Base-by-base conservation (phyloP, 2,113 vertebrate species). In the Progne subis region DNA sequence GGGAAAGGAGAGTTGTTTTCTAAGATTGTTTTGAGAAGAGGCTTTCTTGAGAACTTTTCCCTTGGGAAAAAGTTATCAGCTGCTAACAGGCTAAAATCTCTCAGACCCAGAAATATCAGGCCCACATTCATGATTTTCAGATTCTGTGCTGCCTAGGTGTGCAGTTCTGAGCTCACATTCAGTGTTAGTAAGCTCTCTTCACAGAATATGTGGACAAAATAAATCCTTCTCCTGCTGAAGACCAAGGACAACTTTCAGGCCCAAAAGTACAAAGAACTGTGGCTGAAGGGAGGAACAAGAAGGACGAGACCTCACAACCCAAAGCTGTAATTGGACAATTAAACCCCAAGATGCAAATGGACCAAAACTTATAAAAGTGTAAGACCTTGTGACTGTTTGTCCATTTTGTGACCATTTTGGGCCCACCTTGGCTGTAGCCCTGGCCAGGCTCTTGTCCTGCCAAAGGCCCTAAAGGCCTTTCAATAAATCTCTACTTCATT, bases 361-460 rank as follows among this genome's bases (percentile, higher is more conserved):
- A 23, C 13, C 55, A n/a, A 57, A 57, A 57, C 12, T 57, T 23
- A 14, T 23, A 3, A n/a, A n/a, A 57, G 20, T n/a, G 32, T 57
- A 8, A 57, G 55, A 14, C 32, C 20, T 57, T 1, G 2, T 23
- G 20, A 10, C 32, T 2, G 3, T 4, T 9, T 4, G 1, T 14
- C 32, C 20, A 23, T n/a, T n/a, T 11, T 59, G 57, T 59, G 23
- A 59, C n/a, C 57, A 25, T 59, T 37, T 7, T 37, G 0, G 11
- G 14, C 37, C 57, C n/a, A 59, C 14, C 15, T 59, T 59, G n/a
- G n/a, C 9, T 37, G 32, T 5, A 59, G 57, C n/a, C 23, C n/a
- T 59, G n/a, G 23, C 5, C 57, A 59, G 57, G 23, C n/a, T 25
- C n/a, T 5, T 37, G 57, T 59, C n/a, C 23, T 25, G n/a, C 32